Percentiles rank a stretch among this genome's conserved stretches.
Conservation (phyloP, 2,888 invertebrate species). For the Schizaphis graminum region DNA sequence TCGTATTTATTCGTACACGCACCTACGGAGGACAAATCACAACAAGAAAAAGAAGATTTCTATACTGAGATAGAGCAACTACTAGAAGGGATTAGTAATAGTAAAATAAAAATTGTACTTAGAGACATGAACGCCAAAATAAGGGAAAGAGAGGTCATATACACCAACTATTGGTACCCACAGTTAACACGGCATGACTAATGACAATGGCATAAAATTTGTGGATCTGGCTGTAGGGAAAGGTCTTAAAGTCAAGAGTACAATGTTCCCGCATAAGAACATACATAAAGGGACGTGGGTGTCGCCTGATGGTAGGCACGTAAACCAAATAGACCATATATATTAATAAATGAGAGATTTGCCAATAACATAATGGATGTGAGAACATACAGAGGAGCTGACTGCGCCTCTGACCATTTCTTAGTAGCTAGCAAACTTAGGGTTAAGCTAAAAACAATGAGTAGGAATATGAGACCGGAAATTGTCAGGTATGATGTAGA, state of each 20-base stretch:
- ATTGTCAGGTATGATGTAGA: constrained; percentile 9
- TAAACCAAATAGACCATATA: constrained; percentile 23
- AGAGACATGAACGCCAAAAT: constrained; percentile 2
- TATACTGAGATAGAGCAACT: not conserved
- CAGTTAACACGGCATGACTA: not conserved
- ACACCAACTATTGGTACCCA: constrained; percentile 4
- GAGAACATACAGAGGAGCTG: not conserved
- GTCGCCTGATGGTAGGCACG: not conserved
- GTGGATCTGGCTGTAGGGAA: not conserved
- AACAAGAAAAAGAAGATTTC: no score
- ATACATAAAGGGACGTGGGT: no score
- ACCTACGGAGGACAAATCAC: no score
- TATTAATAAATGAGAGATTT: not conserved
- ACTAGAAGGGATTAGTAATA: not conserved
- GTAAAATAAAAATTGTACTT: not conserved
- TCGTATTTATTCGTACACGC: no score
- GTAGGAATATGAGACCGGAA: not conserved
- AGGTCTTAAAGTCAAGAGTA: constrained; percentile 13
- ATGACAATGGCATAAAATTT: not conserved
- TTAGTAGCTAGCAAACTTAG: not conserved
- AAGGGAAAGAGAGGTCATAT: not conserved
- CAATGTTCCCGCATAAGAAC: no score
- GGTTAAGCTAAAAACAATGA: not conserved
- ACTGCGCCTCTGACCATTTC: no score
- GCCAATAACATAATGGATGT: not conserved